These are phyloP conservation scores for Coelinius sp. DNA, from an alignment of 2,888 invertebrate genomes.

Conservation along the genomic window DNA sequence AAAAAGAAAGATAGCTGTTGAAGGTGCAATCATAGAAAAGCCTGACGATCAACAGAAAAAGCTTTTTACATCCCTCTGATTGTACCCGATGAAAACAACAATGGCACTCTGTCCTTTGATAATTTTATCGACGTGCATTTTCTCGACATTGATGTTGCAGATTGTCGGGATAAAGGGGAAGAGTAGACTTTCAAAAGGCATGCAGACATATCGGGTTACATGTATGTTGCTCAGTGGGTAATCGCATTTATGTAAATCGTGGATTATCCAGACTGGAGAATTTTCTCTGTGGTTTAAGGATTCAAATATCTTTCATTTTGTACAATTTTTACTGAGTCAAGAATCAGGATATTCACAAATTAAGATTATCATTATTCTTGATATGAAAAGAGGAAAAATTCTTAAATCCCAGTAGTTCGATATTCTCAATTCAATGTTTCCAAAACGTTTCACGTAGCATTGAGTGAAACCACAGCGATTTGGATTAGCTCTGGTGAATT, in stretches of 20 bases:
- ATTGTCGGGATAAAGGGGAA: conserved; percentile 4
- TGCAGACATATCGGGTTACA: conserved; percentile 3
- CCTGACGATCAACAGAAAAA: background rate
- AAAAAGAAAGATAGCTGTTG: background rate
- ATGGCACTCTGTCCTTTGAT: conserved; percentile 19
- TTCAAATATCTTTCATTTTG: no score
- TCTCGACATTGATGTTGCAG: conserved; percentile 9
- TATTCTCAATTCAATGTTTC: no score
- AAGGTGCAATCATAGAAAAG: background rate
- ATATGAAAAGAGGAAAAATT: no score
- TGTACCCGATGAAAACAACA: conserved; percentile 25
- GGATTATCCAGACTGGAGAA: background rate
- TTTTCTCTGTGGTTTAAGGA: background rate
- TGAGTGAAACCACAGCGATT: no score
- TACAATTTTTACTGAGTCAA: no score
- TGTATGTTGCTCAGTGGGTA: background rate
- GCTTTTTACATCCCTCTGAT: conserved; percentile 24
- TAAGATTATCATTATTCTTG: no score
- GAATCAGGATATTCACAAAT: no score
- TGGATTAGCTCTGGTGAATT: no score
- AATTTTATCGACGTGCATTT: conserved; percentile 26
- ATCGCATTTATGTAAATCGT: background rate
- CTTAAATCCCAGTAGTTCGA: no score
- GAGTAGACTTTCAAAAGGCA: background rate
- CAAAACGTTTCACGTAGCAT: no score